Conservation (phyloP, 2,888 invertebrate genomes). For the Pachydiplax longipennis region DNA sequence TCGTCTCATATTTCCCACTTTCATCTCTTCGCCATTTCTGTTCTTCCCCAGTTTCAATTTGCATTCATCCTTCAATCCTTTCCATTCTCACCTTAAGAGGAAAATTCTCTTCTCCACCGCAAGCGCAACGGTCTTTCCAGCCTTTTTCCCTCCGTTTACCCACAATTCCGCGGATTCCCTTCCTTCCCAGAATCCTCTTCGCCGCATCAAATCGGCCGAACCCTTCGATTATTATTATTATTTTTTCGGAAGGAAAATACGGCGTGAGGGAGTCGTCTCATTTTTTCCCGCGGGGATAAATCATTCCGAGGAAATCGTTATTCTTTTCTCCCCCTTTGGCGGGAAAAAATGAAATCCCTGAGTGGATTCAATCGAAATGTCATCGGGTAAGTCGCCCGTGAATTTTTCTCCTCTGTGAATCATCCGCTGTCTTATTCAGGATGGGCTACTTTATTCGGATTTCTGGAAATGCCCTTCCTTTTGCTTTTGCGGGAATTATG, state of each 20-base stretch:
- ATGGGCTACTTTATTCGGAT: not conserved
- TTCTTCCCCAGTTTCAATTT: not conserved
- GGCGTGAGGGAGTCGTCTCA: conserved; percentile 22
- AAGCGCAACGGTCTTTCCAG: not conserved
- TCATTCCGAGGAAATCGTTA: not conserved
- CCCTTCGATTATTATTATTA: not conserved
- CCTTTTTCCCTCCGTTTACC: not conserved
- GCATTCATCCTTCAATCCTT: not conserved
- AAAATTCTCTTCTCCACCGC: no score
- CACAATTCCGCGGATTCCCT: not conserved
- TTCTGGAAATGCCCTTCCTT: not conserved
- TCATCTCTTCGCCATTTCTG: not conserved
- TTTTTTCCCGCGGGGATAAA: conserved; percentile 44
- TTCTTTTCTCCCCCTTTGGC: not conserved
- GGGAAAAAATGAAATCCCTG: not conserved
- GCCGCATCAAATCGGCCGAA: conserved; percentile 46
- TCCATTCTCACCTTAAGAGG: not conserved
- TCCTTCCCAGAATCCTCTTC: conserved; percentile 52
- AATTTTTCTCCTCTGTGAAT: not conserved
- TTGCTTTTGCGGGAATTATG: not conserved
- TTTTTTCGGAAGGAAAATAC: conserved; percentile 46
- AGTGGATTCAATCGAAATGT: conserved; percentile 19
- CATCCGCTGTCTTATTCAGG: conserved; percentile 10
- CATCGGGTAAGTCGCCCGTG: conserved; percentile 17
- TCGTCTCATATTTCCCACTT: not conserved